These are phyloP conservation scores for Melinopterus prodromus DNA, from an alignment of 2,888 invertebrate species.

Conservation along the genomic window DNA sequence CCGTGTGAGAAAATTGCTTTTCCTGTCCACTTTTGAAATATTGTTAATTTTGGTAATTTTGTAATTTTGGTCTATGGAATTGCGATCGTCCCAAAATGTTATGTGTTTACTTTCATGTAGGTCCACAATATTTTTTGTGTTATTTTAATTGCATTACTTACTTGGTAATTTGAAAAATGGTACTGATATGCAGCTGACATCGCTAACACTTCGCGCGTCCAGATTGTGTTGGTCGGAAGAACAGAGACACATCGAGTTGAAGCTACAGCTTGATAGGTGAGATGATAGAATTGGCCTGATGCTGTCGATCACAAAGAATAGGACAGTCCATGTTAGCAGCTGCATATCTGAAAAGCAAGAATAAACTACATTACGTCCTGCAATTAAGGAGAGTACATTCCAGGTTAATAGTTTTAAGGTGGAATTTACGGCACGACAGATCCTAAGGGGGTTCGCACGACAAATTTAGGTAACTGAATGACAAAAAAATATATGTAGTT, in stretches of 20 bases:
- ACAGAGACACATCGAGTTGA: constrained; percentile 77
- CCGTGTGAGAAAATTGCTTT: no score
- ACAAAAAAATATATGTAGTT: no score
- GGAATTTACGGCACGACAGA: neutral
- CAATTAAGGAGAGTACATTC: constrained; percentile 13
- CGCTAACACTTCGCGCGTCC: constrained; percentile 54
- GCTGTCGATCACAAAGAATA: constrained; percentile 51
- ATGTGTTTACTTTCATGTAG: neutral
- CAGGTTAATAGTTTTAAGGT: constrained; percentile 6
- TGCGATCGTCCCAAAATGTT: no score
- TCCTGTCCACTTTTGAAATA: no score
- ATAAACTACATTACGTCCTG: neutral
- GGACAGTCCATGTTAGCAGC: constrained; percentile 51
- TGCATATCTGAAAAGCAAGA: constrained; percentile 53
- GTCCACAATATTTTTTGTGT: neutral
- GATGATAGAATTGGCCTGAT: constrained; percentile 46
- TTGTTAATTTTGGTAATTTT: no score
- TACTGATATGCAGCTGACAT: constrained; percentile 74
- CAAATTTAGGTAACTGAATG: no score
- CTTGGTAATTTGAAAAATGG: constrained; percentile 79
- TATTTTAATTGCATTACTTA: constrained; percentile 52
- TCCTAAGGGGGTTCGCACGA: no score
- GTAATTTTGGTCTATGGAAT: no score
- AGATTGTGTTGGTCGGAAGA: constrained; percentile 66
- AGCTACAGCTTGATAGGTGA: constrained; percentile 63